Conservation (phyloP, 2,888 invertebrate species). For the Globia sparganii region DNA sequence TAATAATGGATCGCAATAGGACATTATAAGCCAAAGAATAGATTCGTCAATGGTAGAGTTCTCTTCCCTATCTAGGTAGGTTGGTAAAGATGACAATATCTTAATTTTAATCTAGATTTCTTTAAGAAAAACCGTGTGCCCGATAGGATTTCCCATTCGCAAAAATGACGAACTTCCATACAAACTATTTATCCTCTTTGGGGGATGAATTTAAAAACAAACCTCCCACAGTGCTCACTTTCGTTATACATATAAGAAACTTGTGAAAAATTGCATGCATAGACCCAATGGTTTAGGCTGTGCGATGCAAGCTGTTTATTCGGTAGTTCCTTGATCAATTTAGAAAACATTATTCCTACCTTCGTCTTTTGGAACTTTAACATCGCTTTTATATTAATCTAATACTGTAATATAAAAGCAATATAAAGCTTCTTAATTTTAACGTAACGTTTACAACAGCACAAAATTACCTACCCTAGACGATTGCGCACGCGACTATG, state of each 20-base stretch:
- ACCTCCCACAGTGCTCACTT: too few species aligned
- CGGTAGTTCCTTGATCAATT: too few species aligned
- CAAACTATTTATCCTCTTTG: too few species aligned
- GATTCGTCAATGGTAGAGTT: neutral
- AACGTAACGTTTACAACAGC: constrained; percentile 15
- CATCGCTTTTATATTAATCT: neutral
- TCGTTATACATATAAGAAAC: too few species aligned
- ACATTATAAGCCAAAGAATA: neutral
- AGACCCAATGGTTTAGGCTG: too few species aligned
- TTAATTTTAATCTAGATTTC: neutral
- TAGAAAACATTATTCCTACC: too few species aligned
- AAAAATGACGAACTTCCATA: neutral
- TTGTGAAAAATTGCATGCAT: too few species aligned
- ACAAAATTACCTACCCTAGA: constrained; percentile 4
- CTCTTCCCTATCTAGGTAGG: neutral
- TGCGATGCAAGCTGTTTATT: too few species aligned
- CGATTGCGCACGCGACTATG: constrained; percentile 39
- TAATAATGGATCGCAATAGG: neutral
- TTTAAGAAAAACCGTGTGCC: neutral
- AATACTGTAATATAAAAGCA: constrained; percentile 21
- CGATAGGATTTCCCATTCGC: neutral
- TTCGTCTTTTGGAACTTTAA: neutral
- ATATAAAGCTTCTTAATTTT: constrained; percentile 36
- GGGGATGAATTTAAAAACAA: too few species aligned
- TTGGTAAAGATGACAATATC: neutral